A percentile compares a stretch with the other conserved stretches of the same genome.
phyloP scores from a whole-genome alignment of 1,140 invertebrate species.

The Drosophila sturtevanti region DNA sequence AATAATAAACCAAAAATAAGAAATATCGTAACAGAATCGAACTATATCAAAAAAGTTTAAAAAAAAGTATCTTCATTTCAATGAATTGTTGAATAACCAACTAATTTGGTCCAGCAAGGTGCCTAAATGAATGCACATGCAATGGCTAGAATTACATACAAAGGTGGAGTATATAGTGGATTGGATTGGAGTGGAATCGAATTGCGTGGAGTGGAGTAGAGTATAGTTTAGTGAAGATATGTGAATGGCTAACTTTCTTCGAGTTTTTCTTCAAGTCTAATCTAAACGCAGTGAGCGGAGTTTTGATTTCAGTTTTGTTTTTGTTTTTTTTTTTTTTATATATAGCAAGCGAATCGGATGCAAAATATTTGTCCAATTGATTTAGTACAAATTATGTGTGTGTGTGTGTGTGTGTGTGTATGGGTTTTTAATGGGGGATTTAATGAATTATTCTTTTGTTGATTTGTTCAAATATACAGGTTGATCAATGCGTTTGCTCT shows the following conservation, averaged over 20 bases:
- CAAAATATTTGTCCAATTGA: conserved; percentile 3
- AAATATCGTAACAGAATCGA: not conserved
- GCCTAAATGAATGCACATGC: conserved; percentile 43
- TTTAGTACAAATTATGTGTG: not conserved
- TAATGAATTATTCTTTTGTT: conserved; percentile 4
- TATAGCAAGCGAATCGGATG: conserved; percentile 39
- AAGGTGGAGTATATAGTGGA: conserved; percentile 23
- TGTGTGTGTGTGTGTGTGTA: not conserved
- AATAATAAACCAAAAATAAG: conserved; percentile 14
- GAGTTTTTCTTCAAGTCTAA: conserved; percentile 20
- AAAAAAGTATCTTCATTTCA: conserved; percentile 27
- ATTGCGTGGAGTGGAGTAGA: conserved; percentile 2
- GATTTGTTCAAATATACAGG: conserved; percentile 43
- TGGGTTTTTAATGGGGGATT: not conserved
- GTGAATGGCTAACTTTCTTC: conserved; percentile 14
- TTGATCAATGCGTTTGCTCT: conserved; percentile 62
- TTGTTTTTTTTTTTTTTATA: not conserved
- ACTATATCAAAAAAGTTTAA: conserved; percentile 18
- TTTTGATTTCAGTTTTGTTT: conserved; percentile 10
- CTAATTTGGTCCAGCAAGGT: conserved; percentile 3
- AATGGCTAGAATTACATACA: conserved; percentile 15
- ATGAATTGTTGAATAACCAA: not conserved
- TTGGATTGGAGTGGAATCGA: conserved; percentile 26
- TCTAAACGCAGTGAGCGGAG: conserved; percentile 40
- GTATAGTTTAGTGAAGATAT: conserved; percentile 40